Conservation (phyloP, 2,797 vertebrate species). For the Pipistrellus pipistrellus region DNA sequence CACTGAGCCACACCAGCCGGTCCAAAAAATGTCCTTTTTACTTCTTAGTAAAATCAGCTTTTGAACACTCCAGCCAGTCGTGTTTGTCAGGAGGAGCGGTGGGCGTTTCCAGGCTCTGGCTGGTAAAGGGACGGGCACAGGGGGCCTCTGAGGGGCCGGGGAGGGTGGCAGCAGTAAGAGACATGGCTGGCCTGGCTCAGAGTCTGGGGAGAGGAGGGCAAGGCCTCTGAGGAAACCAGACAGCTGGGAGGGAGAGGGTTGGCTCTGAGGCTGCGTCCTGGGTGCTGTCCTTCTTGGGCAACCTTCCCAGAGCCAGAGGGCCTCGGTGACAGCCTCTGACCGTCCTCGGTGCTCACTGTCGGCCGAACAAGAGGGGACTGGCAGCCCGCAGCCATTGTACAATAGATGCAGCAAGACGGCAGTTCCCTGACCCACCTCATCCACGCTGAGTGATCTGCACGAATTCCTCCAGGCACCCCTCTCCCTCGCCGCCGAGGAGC, state of each 20-base stretch:
- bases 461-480: background rate
- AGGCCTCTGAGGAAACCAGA: background rate
- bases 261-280: background rate
- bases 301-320: background rate
- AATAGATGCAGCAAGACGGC: background rate
- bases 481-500: background rate
- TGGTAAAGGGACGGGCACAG: background rate
- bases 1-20: no score
- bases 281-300: background rate
- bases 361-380: background rate
- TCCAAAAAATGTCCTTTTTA: background rate
- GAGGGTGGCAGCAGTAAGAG: background rate
- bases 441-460: background rate
- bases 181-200: background rate
- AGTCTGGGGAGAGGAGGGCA: background rate
- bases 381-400: background rate
- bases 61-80: background rate
- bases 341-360: background rate
- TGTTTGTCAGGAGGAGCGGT: background rate
- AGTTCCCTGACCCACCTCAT: background rate
- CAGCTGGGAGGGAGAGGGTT: background rate
- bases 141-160: no score
- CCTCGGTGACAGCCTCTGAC: background rate
- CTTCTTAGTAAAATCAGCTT: conserved; percentile 33
- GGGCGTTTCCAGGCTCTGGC: background rate